A percentile compares a stretch with the other conserved stretches of the same genome.
phyloP scores from a whole-genome alignment of 2,113 vertebrate species.

The Echinops telfairi region DNA sequence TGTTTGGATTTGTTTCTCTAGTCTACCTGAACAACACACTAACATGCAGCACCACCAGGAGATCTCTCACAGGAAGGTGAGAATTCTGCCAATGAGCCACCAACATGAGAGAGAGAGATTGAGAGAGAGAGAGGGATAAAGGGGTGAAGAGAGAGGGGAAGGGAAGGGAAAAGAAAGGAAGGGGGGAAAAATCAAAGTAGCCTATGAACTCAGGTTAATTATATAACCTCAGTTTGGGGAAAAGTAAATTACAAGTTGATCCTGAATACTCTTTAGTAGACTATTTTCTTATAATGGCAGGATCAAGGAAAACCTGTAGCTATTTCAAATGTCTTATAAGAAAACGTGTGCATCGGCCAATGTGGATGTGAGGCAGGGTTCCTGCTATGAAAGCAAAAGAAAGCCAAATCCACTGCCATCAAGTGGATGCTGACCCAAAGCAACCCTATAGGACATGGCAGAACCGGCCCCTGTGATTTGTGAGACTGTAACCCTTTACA shows the following conservation, averaged over 20 bases:
- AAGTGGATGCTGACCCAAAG: too few species aligned
- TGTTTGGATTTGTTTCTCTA: too few species aligned
- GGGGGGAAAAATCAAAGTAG: neutral
- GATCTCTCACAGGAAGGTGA: neutral
- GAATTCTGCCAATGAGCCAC: neutral
- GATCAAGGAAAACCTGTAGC: neutral
- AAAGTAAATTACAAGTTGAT: too few species aligned
- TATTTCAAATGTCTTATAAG: neutral
- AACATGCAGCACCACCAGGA: too few species aligned
- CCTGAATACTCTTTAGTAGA: neutral
- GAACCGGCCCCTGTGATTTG: too few species aligned
- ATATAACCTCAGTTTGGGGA: neutral
- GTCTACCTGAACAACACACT: too few species aligned
- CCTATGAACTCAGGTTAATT: too few species aligned
- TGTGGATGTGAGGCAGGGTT: neutral
- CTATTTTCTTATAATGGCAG: neutral
- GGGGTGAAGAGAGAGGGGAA: rapidly evolving
- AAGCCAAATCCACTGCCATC: too few species aligned
- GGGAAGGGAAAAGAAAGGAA: too few species aligned
- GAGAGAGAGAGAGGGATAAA: neutral
- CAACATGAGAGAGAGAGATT: too few species aligned
- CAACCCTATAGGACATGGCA: too few species aligned
- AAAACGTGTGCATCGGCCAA: neutral
- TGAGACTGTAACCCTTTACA: too few species aligned
- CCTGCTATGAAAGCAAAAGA: neutral